Evolutionary conservation across 2,888 invertebrate genomes (phyloP).

Genomic region (Rotaria socialis): DNA sequence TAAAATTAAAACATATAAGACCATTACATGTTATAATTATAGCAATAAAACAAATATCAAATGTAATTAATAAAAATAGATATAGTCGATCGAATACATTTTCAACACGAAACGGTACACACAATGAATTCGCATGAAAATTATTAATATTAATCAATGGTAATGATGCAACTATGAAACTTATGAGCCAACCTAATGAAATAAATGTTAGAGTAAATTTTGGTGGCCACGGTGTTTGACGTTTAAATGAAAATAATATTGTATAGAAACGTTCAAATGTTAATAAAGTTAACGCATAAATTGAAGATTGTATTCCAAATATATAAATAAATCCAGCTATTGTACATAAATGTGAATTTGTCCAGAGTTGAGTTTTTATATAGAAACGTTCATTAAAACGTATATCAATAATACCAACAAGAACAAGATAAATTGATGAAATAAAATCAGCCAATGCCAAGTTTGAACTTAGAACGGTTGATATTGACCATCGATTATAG

Average conservation of each 20-base stretch:
- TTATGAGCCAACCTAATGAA: background rate
- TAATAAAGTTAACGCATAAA: constrained; percentile 6
- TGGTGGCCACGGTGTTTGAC: background rate
- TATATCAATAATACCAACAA: constrained; percentile 5
- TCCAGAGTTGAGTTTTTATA: background rate
- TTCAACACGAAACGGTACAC: constrained; percentile 20
- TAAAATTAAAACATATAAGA: constrained; percentile 24
- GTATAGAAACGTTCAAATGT: constrained; percentile 31
- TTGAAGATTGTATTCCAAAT: background rate
- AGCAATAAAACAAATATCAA: background rate
- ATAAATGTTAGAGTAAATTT: background rate
- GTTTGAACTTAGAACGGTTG: background rate
- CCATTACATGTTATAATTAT: constrained; percentile 14
- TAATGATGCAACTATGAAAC: background rate
- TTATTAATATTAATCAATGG: background rate
- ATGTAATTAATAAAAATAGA: background rate
- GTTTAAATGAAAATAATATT: constrained; percentile 34
- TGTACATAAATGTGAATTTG: background rate
- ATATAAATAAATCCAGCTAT: constrained; percentile 22
- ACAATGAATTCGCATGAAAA: constrained; percentile 14
- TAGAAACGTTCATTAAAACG: background rate
- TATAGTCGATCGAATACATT: background rate
- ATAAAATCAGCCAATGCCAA: constrained; percentile 12
- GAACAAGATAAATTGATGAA: constrained; percentile 5
- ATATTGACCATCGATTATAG: constrained; percentile 1